phyloP scores from a whole-genome alignment of 1,140 invertebrate species.

The Scylla paramamosain region DNA sequence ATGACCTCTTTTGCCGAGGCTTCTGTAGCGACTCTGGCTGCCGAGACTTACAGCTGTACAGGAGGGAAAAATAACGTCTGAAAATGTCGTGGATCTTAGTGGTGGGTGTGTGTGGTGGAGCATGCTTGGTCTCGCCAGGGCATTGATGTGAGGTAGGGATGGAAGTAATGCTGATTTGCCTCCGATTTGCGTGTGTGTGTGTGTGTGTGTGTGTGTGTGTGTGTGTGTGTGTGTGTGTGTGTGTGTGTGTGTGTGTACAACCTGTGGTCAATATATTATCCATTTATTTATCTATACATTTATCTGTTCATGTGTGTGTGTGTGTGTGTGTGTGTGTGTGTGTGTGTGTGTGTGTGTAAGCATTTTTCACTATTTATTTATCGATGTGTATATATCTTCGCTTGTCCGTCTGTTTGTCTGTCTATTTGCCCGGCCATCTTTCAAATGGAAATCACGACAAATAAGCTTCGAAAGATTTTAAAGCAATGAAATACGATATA shows the following conservation, averaged over 20 bases:
- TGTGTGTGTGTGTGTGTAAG: background rate
- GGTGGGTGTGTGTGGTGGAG: too few relatives aligned
- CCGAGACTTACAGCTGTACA: background rate
- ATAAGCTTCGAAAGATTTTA: background rate
- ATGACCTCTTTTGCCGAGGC: background rate
- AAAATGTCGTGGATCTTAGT: too few relatives aligned
- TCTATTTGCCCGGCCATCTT: background rate
- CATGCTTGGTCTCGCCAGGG: too few relatives aligned
- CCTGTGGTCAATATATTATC: too few relatives aligned
- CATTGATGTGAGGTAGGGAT: too few relatives aligned
- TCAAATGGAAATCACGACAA: background rate
- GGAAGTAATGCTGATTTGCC: too few relatives aligned
- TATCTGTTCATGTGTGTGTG: background rate
- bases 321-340: background rate
- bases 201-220: too few relatives aligned
- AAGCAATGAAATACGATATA: background rate
- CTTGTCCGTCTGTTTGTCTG: slow-evolving; percentile 7
- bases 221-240: too few relatives aligned
- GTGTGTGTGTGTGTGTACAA: too few relatives aligned
- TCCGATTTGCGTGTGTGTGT: too few relatives aligned
- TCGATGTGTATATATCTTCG: slow-evolving; percentile 10
- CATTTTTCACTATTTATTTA: background rate
- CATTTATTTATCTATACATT: too few relatives aligned
- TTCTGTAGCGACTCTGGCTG: background rate
- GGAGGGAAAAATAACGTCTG: background rate